phyloP scores from a whole-genome alignment of 2,888 invertebrate genomes.

The Diaphora mendica region DNA sequence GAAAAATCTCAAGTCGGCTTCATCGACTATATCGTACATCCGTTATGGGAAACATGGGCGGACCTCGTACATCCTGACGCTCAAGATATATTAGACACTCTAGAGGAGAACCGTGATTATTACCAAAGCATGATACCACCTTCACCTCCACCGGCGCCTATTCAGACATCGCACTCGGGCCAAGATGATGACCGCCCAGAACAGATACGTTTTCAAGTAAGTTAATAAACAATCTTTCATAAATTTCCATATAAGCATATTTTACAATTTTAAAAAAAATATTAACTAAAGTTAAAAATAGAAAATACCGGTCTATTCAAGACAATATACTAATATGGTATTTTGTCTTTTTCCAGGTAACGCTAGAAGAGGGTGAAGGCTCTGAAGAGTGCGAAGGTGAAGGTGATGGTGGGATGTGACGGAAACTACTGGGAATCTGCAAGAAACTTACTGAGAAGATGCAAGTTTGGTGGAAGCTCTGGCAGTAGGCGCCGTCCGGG shows the following conservation, averaged over 20 bases:
- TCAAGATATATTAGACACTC: slow-evolving; percentile 98
- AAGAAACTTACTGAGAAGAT: slow-evolving; percentile 96
- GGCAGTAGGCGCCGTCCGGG: slow-evolving; percentile 83
- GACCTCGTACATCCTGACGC: slow-evolving; percentile 99
- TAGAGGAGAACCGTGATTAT: slow-evolving; percentile 99
- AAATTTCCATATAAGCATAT: background rate
- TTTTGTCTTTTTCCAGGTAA: slow-evolving; percentile 86
- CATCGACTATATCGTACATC: slow-evolving; percentile 99
- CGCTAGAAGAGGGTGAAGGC: slow-evolving; percentile 94
- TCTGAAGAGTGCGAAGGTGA: slow-evolving; percentile 87
- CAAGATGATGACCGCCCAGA: slow-evolving; percentile 88
- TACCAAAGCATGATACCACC: slow-evolving; percentile 98
- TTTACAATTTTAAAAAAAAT: no score
- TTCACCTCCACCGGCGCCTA: slow-evolving; percentile 90
- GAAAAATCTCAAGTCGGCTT: slow-evolving; percentile 99
- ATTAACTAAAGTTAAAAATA: background rate
- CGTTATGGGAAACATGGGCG: slow-evolving; percentile 99
- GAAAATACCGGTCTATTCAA: background rate
- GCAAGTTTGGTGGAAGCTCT: slow-evolving; percentile 95
- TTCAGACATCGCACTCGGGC: slow-evolving; percentile 84
- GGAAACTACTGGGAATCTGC: slow-evolving; percentile 96
- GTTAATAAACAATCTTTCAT: slow-evolving; percentile 47
- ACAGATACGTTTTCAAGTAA: slow-evolving; percentile 91
- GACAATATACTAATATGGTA: background rate
- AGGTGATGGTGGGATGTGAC: slow-evolving; percentile 93